These are phyloP conservation scores for Rachycentron canadum DNA, from an alignment of 2,797 vertebrate genomes.

Conservation along the genomic window DNA sequence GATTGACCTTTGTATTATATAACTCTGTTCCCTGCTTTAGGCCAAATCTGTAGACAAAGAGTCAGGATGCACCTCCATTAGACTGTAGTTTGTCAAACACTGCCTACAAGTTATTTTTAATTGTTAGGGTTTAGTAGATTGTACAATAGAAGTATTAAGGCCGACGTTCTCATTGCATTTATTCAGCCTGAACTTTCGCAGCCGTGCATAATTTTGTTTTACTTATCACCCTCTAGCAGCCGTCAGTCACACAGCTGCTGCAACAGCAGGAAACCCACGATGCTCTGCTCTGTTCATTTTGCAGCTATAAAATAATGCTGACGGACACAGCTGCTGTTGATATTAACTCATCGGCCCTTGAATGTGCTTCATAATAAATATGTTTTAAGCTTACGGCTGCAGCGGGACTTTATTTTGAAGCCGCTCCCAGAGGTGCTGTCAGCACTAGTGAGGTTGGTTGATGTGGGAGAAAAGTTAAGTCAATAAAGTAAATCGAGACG, in stretches of 20 bases:
- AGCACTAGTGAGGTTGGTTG: neutral
- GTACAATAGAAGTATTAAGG: neutral
- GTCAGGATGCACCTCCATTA: neutral
- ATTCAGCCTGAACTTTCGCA: neutral
- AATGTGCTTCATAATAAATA: neutral
- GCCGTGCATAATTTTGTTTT: conserved; percentile 2
- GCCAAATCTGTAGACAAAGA: neutral
- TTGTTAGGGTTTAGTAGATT: neutral
- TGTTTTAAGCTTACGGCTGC: neutral
- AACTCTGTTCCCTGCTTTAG: neutral
- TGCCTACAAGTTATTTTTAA: neutral
- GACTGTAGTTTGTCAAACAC: neutral
- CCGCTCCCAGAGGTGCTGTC: neutral
- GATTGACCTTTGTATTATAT: neutral
- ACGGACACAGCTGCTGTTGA: conserved; percentile 35
- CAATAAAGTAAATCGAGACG: neutral
- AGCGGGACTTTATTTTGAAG: conserved; percentile 2
- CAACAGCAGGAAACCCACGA: neutral
- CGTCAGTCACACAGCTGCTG: neutral
- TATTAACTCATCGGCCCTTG: conserved; percentile 39
- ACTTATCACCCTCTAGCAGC: conserved; percentile 14
- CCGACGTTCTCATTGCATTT: neutral
- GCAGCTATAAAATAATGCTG: neutral
- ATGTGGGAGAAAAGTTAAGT: neutral
- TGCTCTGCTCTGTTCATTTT: conserved; percentile 26